A percentile compares a stretch with the other conserved stretches of the same genome.
These are phyloP conservation scores for Papio anubis DNA, from an alignment of 2,113 vertebrate species.

Conservation along the genomic window DNA sequence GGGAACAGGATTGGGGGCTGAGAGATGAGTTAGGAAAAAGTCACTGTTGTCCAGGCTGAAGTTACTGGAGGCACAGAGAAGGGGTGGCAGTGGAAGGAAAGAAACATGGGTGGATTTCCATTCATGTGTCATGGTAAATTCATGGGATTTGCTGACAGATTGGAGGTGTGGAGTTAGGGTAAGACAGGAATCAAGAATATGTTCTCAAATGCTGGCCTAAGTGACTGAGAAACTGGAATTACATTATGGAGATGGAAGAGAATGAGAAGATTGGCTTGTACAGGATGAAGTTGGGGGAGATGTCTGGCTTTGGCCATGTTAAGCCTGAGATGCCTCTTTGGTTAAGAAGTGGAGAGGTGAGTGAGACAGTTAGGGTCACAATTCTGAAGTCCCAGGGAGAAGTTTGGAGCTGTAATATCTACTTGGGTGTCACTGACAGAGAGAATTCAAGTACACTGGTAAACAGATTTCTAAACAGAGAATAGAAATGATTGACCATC, in stretches of 20 bases:
- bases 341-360: background rate
- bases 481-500: background rate
- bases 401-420: background rate
- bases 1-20: rapidly evolving
- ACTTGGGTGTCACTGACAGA: rapidly evolving
- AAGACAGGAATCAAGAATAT: background rate
- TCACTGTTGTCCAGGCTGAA: background rate
- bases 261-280: too few species aligned
- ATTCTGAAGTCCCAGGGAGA: background rate
- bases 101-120: rapidly evolving
- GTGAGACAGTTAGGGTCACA: background rate
- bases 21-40: background rate
- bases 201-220: background rate
- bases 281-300: too few species aligned
- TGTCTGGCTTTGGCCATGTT: background rate
- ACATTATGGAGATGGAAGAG: background rate
- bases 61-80: background rate
- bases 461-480: background rate
- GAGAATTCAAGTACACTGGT: background rate
- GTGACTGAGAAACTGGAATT: background rate
- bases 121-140: rapidly evolving
- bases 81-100: background rate
- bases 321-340: background rate
- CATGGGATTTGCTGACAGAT: background rate
- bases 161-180: background rate